Conservation (phyloP, 1,140 invertebrate genomes). For the Achroia grisella region DNA sequence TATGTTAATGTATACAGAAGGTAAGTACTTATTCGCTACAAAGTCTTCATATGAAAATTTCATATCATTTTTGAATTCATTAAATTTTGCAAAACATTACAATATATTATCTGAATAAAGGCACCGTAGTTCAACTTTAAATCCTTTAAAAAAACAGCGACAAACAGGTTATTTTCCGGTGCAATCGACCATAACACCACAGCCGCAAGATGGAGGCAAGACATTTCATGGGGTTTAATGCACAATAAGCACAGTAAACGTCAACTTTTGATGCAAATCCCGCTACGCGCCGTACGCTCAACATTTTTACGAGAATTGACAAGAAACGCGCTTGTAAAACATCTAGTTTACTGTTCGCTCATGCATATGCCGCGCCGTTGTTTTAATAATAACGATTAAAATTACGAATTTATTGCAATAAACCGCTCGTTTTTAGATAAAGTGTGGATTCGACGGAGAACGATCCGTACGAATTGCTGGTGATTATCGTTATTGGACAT, state of each 20-base stretch:
- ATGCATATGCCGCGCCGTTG: slow-evolving; percentile 43
- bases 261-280: slow-evolving; percentile 43
- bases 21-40: no score
- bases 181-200: slow-evolving; percentile 33
- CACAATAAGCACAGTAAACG: slow-evolving; percentile 33
- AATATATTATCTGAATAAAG: slow-evolving; percentile 2
- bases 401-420: slow-evolving; percentile 64
- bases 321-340: slow-evolving; percentile 45
- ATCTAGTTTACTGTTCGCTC: slow-evolving; percentile 52
- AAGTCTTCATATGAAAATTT: no score
- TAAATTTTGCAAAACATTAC: no score
- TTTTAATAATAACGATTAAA: slow-evolving; percentile 67
- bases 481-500: slow-evolving; percentile 34
- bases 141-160: slow-evolving; percentile 14
- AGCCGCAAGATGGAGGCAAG: slow-evolving; percentile 22
- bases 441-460: slow-evolving; percentile 40
- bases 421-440: slow-evolving; percentile 49
- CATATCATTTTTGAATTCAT: no score
- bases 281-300: slow-evolving; percentile 34
- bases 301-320: slow-evolving; percentile 48
- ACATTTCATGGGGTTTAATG: slow-evolving; percentile 28
- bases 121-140: slow-evolving; percentile 11
- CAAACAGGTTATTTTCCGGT: slow-evolving; percentile 19
- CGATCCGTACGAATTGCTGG: slow-evolving; percentile 25
- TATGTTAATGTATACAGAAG: no score